A percentile compares a stretch with the other conserved stretches of the same genome.
Evolutionary conservation across 1,140 invertebrate species (phyloP).

Genomic region (Leptoteleia sp.): DNA sequence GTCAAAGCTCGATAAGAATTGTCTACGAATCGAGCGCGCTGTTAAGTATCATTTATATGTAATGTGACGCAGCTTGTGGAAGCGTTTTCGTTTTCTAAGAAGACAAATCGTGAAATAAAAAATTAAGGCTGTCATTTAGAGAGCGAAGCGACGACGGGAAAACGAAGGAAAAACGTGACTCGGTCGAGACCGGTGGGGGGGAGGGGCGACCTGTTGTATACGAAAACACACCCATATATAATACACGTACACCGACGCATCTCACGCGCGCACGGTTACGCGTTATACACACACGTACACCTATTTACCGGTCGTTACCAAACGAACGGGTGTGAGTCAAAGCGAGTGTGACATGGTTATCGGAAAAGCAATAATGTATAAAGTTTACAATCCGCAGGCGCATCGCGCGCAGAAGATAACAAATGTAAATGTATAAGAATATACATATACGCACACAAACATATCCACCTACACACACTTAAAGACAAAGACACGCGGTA

Average conservation of each 20-base stretch:
- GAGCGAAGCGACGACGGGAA: slow-evolving; percentile 42
- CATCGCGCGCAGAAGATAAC: slow-evolving; percentile 69
- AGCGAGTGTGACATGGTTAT: slow-evolving; percentile 73
- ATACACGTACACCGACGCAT: slow-evolving; percentile 17
- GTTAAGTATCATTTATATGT: slow-evolving; percentile 53
- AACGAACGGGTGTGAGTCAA: slow-evolving; percentile 64
- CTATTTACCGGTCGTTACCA: slow-evolving; percentile 62
- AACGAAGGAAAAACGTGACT: slow-evolving; percentile 62
- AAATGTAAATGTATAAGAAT: slow-evolving; percentile 74
- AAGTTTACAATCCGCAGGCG: slow-evolving; percentile 78
- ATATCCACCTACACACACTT: neutral
- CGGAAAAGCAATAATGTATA: slow-evolving; percentile 81
- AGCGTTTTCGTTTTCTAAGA: slow-evolving; percentile 61
- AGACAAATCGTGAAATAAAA: slow-evolving; percentile 65
- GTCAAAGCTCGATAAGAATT: slow-evolving; percentile 33
- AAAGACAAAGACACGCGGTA: no score
- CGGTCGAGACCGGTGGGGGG: slow-evolving; percentile 46
- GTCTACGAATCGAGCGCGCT: slow-evolving; percentile 46
- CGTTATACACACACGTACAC: slow-evolving; percentile 10
- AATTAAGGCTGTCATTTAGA: slow-evolving; percentile 64
- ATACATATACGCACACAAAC: slow-evolving; percentile 62
- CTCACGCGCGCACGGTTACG: no score
- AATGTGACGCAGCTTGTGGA: slow-evolving; percentile 35
- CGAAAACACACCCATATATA: slow-evolving; percentile 38
- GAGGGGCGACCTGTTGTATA: slow-evolving; percentile 61